These are phyloP conservation scores for Lacerta bilineata DNA, from an alignment of 2,797 vertebrate genomes.

Conservation along the genomic window DNA sequence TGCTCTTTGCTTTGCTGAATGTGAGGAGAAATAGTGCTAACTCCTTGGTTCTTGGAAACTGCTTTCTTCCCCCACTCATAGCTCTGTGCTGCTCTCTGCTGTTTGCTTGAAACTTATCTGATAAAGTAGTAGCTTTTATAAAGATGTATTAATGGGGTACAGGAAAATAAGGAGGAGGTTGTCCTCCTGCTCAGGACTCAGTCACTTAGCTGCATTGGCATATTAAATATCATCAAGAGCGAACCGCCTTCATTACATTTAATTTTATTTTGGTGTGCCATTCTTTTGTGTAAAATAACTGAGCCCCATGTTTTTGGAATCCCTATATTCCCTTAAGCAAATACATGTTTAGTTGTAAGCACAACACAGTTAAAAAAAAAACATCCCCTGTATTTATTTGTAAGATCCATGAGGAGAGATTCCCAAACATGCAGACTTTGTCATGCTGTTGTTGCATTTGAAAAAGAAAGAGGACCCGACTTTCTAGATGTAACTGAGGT, in stretches of 20 bases:
- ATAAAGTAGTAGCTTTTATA: constrained; percentile 26
- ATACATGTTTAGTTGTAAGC: neutral
- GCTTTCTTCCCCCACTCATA: constrained; percentile 29
- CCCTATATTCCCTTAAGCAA: neutral
- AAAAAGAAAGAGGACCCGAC: too few species aligned
- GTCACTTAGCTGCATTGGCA: constrained; percentile 7
- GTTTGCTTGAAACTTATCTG: constrained; percentile 41
- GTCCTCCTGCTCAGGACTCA: neutral
- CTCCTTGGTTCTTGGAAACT: neutral
- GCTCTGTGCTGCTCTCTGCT: constrained; percentile 72
- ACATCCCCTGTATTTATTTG: too few species aligned
- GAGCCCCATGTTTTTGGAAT: neutral
- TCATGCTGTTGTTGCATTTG: neutral
- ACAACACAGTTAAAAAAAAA: neutral
- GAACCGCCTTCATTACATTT: neutral
- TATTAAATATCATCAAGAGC: neutral
- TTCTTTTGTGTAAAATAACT: neutral
- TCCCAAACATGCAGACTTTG: neutral
- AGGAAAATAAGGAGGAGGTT: neutral
- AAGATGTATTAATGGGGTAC: neutral
- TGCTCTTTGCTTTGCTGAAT: neutral
- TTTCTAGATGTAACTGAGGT: neutral
- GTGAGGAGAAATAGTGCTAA: neutral
- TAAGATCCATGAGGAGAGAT: neutral
- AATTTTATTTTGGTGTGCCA: neutral